These are phyloP conservation scores for Zele albiditarsus DNA, from an alignment of 2,888 invertebrate species.

Conservation along the genomic window DNA sequence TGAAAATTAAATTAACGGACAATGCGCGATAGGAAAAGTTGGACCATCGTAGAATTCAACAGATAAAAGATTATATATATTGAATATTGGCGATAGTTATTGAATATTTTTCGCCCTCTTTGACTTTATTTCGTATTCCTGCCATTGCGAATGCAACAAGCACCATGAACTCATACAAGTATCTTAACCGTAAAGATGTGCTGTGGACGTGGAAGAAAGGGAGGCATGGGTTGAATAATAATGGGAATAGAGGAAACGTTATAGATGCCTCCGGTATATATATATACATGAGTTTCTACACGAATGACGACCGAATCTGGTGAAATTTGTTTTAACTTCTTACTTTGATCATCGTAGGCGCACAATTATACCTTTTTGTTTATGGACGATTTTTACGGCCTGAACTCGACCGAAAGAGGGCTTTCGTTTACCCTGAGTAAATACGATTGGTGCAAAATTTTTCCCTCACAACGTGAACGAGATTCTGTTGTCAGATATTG, in stretches of 20 bases:
- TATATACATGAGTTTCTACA: neutral
- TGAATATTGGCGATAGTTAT: neutral
- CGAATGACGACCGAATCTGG: no score
- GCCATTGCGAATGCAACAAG: neutral
- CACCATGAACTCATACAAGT: neutral
- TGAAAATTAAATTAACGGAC: slow-evolving; percentile 23
- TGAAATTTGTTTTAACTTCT: no score
- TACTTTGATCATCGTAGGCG: no score
- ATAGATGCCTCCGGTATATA: slow-evolving; percentile 21
- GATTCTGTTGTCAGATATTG: neutral
- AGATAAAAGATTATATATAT: neutral
- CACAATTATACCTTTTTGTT: no score
- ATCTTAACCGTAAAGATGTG: slow-evolving; percentile 5
- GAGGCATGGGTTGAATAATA: slow-evolving; percentile 41
- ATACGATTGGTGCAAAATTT: slow-evolving; percentile 64
- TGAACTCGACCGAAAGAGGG: no score
- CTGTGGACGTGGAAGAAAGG: neutral
- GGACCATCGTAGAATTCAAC: neutral
- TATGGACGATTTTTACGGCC: no score
- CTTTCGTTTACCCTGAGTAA: slow-evolving; percentile 62
- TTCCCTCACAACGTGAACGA: neutral
- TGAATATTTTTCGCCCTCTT: neutral
- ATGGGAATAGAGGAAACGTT: slow-evolving; percentile 42
- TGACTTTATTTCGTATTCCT: neutral
- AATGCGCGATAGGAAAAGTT: neutral